These are phyloP conservation scores for Hydra vulgaris DNA, from an alignment of 30 jellyfish, hydroid and myxozoan genomes.

Conservation along the genomic window DNA sequence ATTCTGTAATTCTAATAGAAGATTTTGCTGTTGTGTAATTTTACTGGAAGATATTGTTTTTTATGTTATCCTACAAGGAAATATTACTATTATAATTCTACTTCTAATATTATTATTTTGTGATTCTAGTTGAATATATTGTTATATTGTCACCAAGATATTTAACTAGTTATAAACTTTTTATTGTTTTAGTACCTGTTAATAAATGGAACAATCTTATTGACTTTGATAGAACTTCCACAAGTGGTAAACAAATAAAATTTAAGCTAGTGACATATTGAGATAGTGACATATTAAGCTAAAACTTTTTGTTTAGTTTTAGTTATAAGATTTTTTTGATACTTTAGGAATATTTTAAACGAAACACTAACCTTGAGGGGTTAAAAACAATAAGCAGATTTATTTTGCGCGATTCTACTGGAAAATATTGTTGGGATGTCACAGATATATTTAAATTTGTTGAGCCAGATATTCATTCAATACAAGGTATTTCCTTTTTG, in stretches of 20 bases:
- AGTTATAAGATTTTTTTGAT: not conserved
- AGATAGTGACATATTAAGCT: too few relatives aligned
- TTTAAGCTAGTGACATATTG: too few relatives aligned
- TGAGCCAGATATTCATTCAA: not conserved
- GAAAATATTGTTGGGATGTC: conserved; percentile 92
- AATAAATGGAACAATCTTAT: conserved; percentile 49
- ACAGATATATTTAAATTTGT: conserved; percentile 35
- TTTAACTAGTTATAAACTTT: too few relatives aligned
- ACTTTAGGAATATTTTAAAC: not conserved
- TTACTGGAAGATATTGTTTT: too few relatives aligned
- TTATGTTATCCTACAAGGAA: too few relatives aligned
- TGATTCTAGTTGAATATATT: too few relatives aligned
- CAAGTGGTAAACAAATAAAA: conserved; percentile 33
- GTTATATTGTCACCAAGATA: too few relatives aligned
- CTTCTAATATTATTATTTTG: too few relatives aligned
- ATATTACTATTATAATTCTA: too few relatives aligned
- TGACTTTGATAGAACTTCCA: conserved; percentile 76
- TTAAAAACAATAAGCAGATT: conserved; percentile 57
- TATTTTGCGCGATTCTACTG: conserved; percentile 78
- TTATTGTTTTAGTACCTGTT: conserved; percentile 52
- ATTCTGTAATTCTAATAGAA: too few relatives aligned
- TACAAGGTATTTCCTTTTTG: not conserved
- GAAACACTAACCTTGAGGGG: conserved; percentile 13
- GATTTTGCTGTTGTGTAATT: too few relatives aligned
- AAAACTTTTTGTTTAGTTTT: too few relatives aligned